Evolutionary conservation across 2,888 invertebrate species (phyloP), one percentile per base, ranked within the genome.

Genomic region (Stegana nigrithorax): DNA sequence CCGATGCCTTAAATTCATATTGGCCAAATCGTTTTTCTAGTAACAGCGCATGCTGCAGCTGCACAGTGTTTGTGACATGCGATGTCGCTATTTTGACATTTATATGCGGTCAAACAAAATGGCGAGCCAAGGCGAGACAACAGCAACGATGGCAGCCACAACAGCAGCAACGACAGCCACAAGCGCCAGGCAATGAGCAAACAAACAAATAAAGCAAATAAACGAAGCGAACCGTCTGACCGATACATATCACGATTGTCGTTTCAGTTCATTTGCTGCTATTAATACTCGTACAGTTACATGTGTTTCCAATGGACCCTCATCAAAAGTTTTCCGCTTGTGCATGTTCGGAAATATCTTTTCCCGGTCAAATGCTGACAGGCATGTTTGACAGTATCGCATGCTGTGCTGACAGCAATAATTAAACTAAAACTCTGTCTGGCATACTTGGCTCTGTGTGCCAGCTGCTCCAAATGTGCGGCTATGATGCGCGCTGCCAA

Each of bases 281-380:
- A 75, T 79, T 75, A 79, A 79, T 75, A 77, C n/a, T n/a, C n/a
- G n/a, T n/a, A n/a, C 17, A 70, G 65, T 69, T 70, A 68, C 76
- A 79, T 78, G 73, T 75, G 75, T 75, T 78, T 79, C 78, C 75
- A 73, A 75, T n/a, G 6, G 32, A 75, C 75, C 75, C 78, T 75
- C 75, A 75, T 75, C 75, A 75, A 53, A 75, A 79, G 66, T 79
- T 75, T 75, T 72, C 17, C 21, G 32, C 32, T 12, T n/a, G 5
- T 12, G 32, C 19, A 32, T 4, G 19, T 32, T 29, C 21, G 23
- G 3, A 45, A 45, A 45, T 17, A 17, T 5, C 2, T 17, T 14
- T 68, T 65, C 63, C 69, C 75, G 80, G 76, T 73, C 78, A 75
- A 26, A 66, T 67, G 63, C 71, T 75, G 78, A 71, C 80, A 73